Conservation (phyloP, 2,888 invertebrate genomes). For the Drosophila eohydei region DNA sequence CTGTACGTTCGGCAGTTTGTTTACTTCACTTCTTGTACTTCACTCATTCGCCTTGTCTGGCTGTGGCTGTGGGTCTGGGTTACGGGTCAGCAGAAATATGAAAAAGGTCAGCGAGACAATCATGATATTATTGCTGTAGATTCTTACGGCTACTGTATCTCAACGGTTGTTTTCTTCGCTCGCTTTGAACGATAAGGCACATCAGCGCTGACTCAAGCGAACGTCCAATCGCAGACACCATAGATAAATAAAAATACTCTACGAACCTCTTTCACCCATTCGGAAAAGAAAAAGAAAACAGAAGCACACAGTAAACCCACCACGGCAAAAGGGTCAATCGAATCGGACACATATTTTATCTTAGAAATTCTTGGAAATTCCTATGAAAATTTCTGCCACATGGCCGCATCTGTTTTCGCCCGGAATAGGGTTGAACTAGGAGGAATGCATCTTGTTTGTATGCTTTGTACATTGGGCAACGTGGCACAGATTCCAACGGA, state of each 20-base stretch:
- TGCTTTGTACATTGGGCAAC: conserved; percentile 35
- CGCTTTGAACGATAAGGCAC: conserved; percentile 53
- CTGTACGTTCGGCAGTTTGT: conserved; percentile 36
- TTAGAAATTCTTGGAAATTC: conserved; percentile 17
- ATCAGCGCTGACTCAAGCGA: conserved; percentile 15
- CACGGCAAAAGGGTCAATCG: conserved; percentile 57
- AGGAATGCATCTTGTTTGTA: conserved; percentile 25
- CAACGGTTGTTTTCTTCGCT: conserved; percentile 26
- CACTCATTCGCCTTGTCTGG: conserved; percentile 16
- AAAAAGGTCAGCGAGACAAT: conserved; percentile 71
- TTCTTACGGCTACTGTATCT: conserved; percentile 41
- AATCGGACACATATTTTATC: conserved; percentile 18
- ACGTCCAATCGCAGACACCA: conserved; percentile 40
- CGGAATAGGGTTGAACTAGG: conserved; percentile 7
- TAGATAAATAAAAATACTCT: conserved; percentile 39
- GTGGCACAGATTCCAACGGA: conserved; percentile 47
- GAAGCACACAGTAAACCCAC: conserved; percentile 18
- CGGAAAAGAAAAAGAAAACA: conserved; percentile 8
- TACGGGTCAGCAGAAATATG: conserved; percentile 74
- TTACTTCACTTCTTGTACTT: conserved; percentile 20
- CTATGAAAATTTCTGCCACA: conserved; percentile 27
- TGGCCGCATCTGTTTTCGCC: conserved; percentile 50
- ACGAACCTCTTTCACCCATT: conserved; percentile 20
- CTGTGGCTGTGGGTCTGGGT: conserved; percentile 23
- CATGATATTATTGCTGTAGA: conserved; percentile 27